These are phyloP conservation scores for Lamprotornis superbus DNA, from an alignment of 2,113 vertebrate genomes.

Conservation along the genomic window DNA sequence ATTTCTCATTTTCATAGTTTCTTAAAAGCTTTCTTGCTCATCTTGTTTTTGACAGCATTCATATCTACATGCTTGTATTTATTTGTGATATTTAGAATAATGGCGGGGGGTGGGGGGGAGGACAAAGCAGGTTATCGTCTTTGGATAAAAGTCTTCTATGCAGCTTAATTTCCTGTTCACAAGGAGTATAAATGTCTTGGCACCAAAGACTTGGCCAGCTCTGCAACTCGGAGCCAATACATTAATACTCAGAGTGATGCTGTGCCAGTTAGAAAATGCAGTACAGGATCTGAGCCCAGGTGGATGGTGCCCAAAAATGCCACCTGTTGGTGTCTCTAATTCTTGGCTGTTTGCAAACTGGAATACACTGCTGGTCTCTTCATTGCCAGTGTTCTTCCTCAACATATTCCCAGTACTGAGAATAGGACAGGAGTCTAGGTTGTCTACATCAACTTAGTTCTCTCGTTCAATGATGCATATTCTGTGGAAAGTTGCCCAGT, in stretches of 20 bases:
- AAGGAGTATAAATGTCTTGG: conserved; percentile 4
- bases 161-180: background rate
- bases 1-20: background rate
- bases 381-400: background rate
- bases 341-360: background rate
- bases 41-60: background rate
- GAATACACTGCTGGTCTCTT: background rate
- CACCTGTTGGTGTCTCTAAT: background rate
- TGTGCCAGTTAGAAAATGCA: conserved; percentile 17
- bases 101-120: fast-evolving
- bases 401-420: background rate
- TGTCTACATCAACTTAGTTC: background rate
- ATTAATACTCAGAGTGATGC: background rate
- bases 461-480: background rate
- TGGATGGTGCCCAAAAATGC: background rate
- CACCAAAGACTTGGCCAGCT: background rate
- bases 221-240: background rate
- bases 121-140: background rate
- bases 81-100: background rate
- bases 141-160: background rate
- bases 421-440: background rate
- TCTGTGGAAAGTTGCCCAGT: background rate
- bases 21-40: background rate
- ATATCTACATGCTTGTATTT: background rate
- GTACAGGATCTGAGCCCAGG: background rate